These are phyloP conservation scores for Cheumatopsyche charites DNA, from an alignment of 1,140 invertebrate species.

Conservation along the genomic window DNA sequence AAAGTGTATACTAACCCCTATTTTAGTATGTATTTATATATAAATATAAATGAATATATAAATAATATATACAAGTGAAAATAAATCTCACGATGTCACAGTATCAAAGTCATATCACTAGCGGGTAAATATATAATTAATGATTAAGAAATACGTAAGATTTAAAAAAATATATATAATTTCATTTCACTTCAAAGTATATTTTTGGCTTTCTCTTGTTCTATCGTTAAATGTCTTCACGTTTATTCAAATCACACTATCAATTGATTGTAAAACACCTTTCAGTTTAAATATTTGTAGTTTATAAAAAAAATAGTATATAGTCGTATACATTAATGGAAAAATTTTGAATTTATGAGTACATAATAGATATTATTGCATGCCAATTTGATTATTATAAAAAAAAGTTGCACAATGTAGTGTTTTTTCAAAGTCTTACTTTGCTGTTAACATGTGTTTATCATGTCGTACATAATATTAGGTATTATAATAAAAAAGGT, in stretches of 20 bases:
- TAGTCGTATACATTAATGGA: too few relatives aligned
- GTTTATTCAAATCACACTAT: neutral
- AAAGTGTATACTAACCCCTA: constrained; percentile 46
- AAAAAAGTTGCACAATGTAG: constrained; percentile 28
- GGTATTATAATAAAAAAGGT: constrained; percentile 16
- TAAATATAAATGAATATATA: constrained; percentile 31
- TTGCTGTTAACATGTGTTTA: constrained; percentile 25
- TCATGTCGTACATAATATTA: constrained; percentile 45
- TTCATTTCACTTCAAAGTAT: too few relatives aligned
- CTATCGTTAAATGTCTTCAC: neutral
- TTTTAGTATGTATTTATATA: constrained; percentile 42
- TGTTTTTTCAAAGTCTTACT: constrained; percentile 24
- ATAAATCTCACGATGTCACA: constrained; percentile 35
- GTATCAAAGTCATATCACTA: constrained; percentile 49
- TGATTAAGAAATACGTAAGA: neutral
- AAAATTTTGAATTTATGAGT: neutral
- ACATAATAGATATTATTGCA: constrained; percentile 28
- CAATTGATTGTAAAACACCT: neutral
- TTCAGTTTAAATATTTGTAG: constrained; percentile 1
- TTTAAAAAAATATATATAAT: too few relatives aligned
- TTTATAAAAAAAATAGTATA: neutral
- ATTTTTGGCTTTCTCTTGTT: too few relatives aligned
- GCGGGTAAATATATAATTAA: constrained; percentile 30
- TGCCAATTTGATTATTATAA: constrained; percentile 28
- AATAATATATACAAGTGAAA: constrained; percentile 15